Conservation (phyloP, 1,140 invertebrate genomes). For the Popillia japonica region DNA sequence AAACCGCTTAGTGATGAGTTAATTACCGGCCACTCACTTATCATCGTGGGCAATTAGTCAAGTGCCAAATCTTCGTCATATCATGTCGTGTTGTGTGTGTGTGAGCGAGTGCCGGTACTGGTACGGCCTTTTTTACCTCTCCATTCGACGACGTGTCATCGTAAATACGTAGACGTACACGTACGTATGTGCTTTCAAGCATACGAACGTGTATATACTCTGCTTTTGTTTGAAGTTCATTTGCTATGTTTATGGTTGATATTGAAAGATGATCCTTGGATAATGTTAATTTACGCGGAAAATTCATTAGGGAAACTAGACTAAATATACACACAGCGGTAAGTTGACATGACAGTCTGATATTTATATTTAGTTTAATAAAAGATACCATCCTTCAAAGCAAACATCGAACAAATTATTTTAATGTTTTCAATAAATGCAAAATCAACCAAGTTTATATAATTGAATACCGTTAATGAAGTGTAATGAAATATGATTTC, state of each 20-base stretch:
- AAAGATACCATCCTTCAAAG: no score
- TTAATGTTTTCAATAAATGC: no score
- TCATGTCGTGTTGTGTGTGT: not conserved
- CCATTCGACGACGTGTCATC: not conserved
- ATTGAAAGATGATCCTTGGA: conserved; percentile 1
- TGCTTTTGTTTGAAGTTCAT: not conserved
- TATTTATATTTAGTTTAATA: not conserved
- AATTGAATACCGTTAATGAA: no score
- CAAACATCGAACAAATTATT: no score
- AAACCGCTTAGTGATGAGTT: conserved; percentile 49
- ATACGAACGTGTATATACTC: not conserved
- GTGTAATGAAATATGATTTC: no score
- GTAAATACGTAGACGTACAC: not conserved
- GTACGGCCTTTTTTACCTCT: not conserved
- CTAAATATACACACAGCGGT: not conserved
- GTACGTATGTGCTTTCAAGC: not conserved
- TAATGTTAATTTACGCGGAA: conserved; percentile 9
- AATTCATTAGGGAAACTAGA: conserved; percentile 7
- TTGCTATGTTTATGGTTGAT: not conserved
- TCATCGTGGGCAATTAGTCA: conserved; percentile 51
- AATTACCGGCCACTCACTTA: conserved; percentile 50
- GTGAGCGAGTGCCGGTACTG: not conserved
- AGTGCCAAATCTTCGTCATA: conserved; percentile 51
- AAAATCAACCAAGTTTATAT: no score
- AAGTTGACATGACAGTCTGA: not conserved